A percentile compares a stretch with the other conserved stretches of the same genome.
Conservation (phyloP, 2,797 vertebrate species). For the Argyrosomus regius region DNA sequence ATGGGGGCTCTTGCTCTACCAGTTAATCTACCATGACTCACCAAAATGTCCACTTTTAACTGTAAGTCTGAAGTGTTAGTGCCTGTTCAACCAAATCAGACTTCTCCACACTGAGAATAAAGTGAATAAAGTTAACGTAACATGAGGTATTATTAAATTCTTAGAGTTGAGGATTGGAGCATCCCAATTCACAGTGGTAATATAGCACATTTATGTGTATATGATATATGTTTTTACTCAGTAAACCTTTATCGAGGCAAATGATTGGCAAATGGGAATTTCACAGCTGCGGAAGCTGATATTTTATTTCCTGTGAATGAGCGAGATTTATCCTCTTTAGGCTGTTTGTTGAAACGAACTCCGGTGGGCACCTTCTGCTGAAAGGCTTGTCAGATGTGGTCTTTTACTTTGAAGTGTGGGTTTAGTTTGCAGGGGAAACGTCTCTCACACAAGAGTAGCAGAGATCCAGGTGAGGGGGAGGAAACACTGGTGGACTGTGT, state of each 20-base stretch:
- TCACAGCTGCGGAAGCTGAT: background rate
- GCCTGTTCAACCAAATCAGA: background rate
- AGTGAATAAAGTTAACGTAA: background rate
- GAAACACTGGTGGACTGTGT: slow-evolving; percentile 9
- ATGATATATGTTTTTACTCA: background rate
- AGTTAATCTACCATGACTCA: too few relatives aligned
- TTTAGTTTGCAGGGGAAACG: slow-evolving; percentile 18
- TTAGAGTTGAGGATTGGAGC: too few relatives aligned
- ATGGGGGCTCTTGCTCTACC: too few relatives aligned
- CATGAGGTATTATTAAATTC: background rate
- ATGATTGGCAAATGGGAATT: slow-evolving; percentile 8
- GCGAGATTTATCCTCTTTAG: background rate
- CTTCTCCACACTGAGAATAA: background rate
- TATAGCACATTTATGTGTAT: background rate
- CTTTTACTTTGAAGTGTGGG: slow-evolving; percentile 12
- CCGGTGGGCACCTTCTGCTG: background rate
- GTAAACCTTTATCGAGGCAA: background rate
- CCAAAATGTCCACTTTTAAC: background rate
- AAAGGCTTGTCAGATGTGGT: background rate
- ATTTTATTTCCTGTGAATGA: too few relatives aligned
- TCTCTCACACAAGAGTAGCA: background rate
- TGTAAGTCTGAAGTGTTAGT: background rate
- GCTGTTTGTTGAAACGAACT: slow-evolving; percentile 4
- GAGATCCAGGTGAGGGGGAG: slow-evolving; percentile 33
- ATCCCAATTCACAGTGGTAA: background rate